Evolutionary conservation across 2,113 vertebrate species (phyloP), one percentile per base, ranked within the genome.

Genomic region (Ursus arctos): DNA sequence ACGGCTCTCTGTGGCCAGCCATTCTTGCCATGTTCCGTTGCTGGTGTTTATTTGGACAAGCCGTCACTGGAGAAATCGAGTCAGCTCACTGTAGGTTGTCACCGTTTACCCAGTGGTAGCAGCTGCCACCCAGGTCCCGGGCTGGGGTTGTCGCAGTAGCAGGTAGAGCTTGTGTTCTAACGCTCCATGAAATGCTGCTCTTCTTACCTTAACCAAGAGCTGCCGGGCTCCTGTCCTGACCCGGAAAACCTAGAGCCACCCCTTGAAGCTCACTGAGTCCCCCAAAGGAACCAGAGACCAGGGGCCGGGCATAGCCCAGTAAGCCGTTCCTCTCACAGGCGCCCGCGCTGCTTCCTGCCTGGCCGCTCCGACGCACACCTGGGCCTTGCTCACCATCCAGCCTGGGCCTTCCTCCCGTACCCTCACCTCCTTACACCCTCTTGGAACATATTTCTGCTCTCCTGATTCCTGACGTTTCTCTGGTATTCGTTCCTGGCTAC

Each of bases 281-380:
- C 49, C 10, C 22, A 40, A 12, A 88, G 61, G 80, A 33, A 55
- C 55, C 69, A 53, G 26, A 43, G 63, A 59, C 14, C 4, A 18
- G n/a, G 76, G 7, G 61, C 43, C 16, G 7, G 14, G 43, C 59
- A 21, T 26, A 72, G 49, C 49, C 74, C 55, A 59, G 65, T 31
- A 28, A 18, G 22, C 31, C 55, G n/a, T 57, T 47, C 49, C 65
- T 57, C 16, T 36, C 22, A 13, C 28, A 2, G 33, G 12, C 82
- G 24, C 47, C 47, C 33, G 12, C 49, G 9, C 59, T 67, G 19
- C 22, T n/a, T 26, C 80, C 71, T n/a, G 28, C 26, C n/a, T 18
- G 21, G 57, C 82, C 2, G 8, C 33, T n/a, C 11, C 1, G 33
- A 26, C 57, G 57, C 24, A 49, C 47, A 1, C 2, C 0, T 55